Base-by-base conservation (phyloP, 1,140 invertebrate genomes). In the Subanguina moxae region DNA sequence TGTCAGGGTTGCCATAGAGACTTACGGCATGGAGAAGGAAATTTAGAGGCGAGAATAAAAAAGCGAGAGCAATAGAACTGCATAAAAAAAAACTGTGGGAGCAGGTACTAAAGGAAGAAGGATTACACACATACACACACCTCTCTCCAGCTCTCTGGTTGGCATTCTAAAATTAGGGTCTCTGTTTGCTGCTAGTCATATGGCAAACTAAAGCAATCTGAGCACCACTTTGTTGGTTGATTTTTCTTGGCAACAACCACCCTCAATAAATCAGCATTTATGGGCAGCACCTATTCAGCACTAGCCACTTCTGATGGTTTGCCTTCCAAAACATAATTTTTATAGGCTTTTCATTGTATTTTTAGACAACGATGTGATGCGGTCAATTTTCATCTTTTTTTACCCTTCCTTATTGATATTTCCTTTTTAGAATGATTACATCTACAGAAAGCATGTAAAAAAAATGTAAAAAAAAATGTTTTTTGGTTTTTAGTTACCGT, bases 251-350 rank as follows among this genome's bases (percentile, higher is more conserved):
- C 32, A 38, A 38, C 3, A 38, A 38, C 11, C 3, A 13, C 52
- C 13, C 52, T 23, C 52, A 23, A 15, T 56, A 56, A 56, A 56
- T 23, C 52, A 5, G 28, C 52, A 28, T 61, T 25, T 15, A 74
- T 74, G 73, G 73, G 73, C 23, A 74, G 57, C 43, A 59, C 23
- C 23, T 74, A 74, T 43, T 74, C 73, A 11, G 64, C 74, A 21
- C 27, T 74, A 32, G 61, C 75, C 27, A 64, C 61, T 45, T 25
- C 38, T n/a, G 73, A 74, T 23, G 73, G 32, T 38, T 38, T 11
- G 32, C 3, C n/a, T 38, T 38, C 32, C 3, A 38, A 38, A 5
- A 38, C 32, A 5, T 11, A 38, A 38, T 38, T 38, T 38, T 38
- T 38, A n/a, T n/a, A n/a, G n/a, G n/a, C n/a, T 38, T 38, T 38